Conservation (phyloP, 2,797 vertebrate species). For the Poliocrania exsul region DNA sequence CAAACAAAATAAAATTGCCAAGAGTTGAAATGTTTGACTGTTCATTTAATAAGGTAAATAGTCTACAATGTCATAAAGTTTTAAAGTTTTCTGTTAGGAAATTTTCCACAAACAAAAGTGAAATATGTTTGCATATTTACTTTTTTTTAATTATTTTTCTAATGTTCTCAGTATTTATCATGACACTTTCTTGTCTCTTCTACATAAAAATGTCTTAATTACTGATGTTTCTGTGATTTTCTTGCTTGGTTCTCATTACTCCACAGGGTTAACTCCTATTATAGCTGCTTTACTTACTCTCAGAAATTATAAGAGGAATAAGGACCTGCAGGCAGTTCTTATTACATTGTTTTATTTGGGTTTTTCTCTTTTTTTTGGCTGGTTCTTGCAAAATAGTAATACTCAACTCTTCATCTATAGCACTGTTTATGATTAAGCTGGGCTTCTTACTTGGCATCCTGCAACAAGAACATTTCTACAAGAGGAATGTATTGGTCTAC, state of each 20-base stretch:
- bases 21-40: not conserved
- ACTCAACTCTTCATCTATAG: not conserved
- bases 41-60: not conserved
- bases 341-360: not conserved
- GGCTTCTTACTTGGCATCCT: not conserved
- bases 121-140: not conserved
- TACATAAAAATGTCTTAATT: not conserved
- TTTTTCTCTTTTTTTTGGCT: accelerated
- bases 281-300: not conserved
- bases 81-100: not conserved
- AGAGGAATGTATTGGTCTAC: not conserved
- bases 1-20: not conserved
- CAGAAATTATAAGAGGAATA: not conserved
- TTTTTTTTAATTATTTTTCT: not conserved
- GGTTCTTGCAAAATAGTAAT: not conserved
- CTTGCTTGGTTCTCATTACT: not conserved
- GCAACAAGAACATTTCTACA: not conserved
- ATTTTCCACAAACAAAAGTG: not conserved
- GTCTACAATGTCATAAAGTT: not conserved
- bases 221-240: not conserved
- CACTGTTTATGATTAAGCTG: not conserved
- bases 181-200: not conserved
- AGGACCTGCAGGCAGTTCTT: not conserved
- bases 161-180: not conserved
- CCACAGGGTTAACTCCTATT: not conserved